phyloP scores from a whole-genome alignment of 2,888 invertebrate species.

The Mantis religiosa region DNA sequence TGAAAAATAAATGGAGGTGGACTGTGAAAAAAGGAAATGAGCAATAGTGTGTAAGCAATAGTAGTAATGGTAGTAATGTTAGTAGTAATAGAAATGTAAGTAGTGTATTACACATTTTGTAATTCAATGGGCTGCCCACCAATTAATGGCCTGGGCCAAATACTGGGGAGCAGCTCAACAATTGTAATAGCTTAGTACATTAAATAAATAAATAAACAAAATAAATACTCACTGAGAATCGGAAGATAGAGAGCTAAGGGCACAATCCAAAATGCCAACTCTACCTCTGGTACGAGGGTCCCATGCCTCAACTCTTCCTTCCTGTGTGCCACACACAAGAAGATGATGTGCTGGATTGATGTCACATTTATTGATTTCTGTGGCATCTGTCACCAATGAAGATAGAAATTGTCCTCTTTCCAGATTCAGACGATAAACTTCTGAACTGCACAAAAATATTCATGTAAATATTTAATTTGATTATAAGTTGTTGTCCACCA shows the following conservation, averaged over 20 bases:
- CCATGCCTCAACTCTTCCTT: slow-evolving; percentile 95
- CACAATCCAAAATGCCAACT: slow-evolving; percentile 82
- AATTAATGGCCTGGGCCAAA: no score
- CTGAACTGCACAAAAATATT: slow-evolving; percentile 52
- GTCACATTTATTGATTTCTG: slow-evolving; percentile 74
- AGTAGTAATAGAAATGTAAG: no score
- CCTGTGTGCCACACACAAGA: slow-evolving; percentile 78
- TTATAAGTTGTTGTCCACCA: no score
- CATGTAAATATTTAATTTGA: neutral
- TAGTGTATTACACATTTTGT: no score
- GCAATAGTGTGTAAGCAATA: no score
- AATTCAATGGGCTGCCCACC: no score
- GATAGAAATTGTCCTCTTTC: slow-evolving; percentile 92
- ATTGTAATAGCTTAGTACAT: no score
- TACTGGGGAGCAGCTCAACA: no score
- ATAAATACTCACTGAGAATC: neutral
- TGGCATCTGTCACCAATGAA: slow-evolving; percentile 71
- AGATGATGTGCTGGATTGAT: slow-evolving; percentile 88
- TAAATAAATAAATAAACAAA: no score
- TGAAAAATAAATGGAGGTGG: no score
- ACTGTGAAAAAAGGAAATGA: no score
- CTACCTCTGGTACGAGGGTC: slow-evolving; percentile 79
- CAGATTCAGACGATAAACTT: slow-evolving; percentile 91
- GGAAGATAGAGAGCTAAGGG: slow-evolving; percentile 45
- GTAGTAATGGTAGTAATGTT: no score